Conservation (phyloP, 2,797 vertebrate genomes). For the Monodelphis domestica region DNA sequence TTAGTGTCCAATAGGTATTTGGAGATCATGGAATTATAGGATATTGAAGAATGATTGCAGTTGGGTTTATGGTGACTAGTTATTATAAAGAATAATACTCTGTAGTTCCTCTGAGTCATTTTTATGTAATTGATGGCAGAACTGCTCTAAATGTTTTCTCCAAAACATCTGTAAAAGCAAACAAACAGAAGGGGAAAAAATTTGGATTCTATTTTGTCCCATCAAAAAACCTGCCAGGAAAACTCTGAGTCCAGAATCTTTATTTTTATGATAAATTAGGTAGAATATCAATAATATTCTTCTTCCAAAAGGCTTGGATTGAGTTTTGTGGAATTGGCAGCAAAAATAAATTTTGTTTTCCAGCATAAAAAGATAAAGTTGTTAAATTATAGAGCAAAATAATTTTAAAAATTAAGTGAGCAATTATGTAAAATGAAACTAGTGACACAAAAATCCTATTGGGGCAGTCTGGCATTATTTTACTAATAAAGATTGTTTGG, state of each 20-base stretch:
- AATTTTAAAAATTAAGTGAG: not conserved
- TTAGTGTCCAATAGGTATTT: not conserved
- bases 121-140: conserved; percentile 41
- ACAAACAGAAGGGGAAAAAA: not conserved
- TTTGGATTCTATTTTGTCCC: conserved; percentile 35
- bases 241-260: not conserved
- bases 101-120: conserved; percentile 50
- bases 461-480: not conserved
- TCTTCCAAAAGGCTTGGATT: not conserved
- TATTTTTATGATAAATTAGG: not conserved
- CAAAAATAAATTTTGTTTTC: conserved; percentile 12
- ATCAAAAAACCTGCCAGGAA: not conserved
- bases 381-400: not conserved
- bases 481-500: not conserved
- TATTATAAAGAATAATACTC: conserved; percentile 6
- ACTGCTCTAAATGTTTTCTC: conserved; percentile 26
- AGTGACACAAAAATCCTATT: not conserved
- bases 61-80: not conserved
- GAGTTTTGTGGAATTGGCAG: not conserved
- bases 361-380: not conserved
- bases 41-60: not conserved
- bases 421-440: not conserved
- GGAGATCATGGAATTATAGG: not conserved
- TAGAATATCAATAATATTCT: not conserved
- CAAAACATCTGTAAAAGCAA: not conserved